Conservation (phyloP, 1,140 invertebrate species). For the Chironomus striatipennis region DNA sequence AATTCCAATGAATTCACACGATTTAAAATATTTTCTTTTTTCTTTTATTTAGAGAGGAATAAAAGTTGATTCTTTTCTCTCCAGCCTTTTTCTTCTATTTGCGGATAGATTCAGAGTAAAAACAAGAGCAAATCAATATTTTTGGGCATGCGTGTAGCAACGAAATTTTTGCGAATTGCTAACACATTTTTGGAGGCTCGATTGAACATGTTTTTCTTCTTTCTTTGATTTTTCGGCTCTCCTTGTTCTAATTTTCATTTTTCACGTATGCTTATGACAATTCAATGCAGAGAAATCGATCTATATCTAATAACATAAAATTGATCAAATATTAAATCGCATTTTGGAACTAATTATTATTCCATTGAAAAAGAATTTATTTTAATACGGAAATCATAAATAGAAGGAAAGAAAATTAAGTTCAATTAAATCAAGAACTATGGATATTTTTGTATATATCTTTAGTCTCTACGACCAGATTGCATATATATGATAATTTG, state of each 20-base stretch:
- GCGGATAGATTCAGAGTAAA: background rate
- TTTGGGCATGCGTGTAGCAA: background rate
- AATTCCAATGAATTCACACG: background rate
- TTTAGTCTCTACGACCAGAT: too few species aligned
- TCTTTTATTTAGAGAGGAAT: too few species aligned
- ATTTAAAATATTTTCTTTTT: background rate
- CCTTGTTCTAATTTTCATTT: background rate
- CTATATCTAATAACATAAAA: too few species aligned
- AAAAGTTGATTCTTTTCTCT: background rate
- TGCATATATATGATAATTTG: too few species aligned
- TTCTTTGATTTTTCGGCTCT: background rate
- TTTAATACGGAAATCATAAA: background rate
- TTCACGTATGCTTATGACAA: background rate
- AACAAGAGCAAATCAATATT: conserved; percentile 22
- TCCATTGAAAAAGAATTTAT: too few species aligned
- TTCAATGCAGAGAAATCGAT: too few species aligned
- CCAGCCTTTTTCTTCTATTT: background rate
- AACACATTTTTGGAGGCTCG: conserved; percentile 11
- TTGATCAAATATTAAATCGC: too few species aligned
- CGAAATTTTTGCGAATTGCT: background rate
- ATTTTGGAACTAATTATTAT: too few species aligned
- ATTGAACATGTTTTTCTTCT: background rate
- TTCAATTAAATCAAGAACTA: background rate
- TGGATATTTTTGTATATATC: background rate
- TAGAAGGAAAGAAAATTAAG: background rate